Evolutionary conservation across 2,797 vertebrate species (phyloP).

Genomic region (Hydrolagus colliei): DNA sequence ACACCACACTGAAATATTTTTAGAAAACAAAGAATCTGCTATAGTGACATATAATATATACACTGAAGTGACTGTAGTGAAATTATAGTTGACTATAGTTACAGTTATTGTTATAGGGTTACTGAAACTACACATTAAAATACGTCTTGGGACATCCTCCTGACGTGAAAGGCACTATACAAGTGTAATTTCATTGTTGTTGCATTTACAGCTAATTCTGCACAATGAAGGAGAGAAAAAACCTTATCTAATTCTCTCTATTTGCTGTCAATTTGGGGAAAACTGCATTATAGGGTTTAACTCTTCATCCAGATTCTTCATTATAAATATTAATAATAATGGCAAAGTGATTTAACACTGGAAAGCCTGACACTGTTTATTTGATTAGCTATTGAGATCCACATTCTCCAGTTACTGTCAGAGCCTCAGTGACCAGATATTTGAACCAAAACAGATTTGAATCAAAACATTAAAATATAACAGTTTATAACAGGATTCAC

Average conservation of each 20-base stretch:
- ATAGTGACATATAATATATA: neutral
- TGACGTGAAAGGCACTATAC: too few species aligned
- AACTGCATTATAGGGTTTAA: neutral
- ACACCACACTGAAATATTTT: neutral
- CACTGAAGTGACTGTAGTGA: neutral
- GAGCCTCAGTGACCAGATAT: neutral
- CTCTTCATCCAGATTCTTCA: neutral
- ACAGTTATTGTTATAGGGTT: neutral
- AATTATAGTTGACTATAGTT: neutral
- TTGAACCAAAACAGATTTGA: too few species aligned
- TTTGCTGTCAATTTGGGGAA: neutral
- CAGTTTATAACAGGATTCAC: neutral
- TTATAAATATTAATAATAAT: neutral
- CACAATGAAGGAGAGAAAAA: neutral
- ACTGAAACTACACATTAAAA: neutral
- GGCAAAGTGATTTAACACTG: too few species aligned
- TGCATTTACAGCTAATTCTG: neutral
- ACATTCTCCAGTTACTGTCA: neutral
- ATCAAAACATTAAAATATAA: too few species aligned
- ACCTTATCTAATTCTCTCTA: neutral
- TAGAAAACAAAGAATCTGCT: neutral
- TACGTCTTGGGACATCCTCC: too few species aligned
- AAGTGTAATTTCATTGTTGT: neutral
- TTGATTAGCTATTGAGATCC: neutral
- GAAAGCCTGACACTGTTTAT: neutral